Percentiles rank a stretch among this genome's conserved stretches.
phyloP scores from a whole-genome alignment of 2,113 vertebrate genomes.

The Acanthisitta chloris region DNA sequence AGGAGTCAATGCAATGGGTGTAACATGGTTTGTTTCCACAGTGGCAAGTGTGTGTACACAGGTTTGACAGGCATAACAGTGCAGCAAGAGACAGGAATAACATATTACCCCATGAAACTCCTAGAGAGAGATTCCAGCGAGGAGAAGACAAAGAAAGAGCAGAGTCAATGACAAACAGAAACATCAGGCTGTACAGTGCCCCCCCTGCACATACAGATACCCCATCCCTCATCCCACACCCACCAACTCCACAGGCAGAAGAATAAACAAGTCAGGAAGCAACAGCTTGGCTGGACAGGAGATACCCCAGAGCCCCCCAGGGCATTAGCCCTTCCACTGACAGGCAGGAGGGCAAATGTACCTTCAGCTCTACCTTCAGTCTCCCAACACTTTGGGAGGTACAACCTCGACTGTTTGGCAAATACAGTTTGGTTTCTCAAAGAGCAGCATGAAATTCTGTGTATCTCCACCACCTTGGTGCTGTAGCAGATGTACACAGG shows the following conservation, averaged over 20 bases:
- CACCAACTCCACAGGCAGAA: background rate
- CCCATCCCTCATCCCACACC: background rate
- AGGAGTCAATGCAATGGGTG: slow-evolving; percentile 22
- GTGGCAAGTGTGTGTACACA: slow-evolving; percentile 38
- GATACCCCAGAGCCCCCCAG: background rate
- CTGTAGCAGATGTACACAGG: background rate
- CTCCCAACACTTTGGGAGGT: background rate
- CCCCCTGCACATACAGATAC: background rate
- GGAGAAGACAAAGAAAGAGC: slow-evolving; percentile 83
- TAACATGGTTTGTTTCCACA: slow-evolving; percentile 19
- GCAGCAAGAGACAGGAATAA: slow-evolving; percentile 68
- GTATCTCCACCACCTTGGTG: background rate
- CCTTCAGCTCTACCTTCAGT: background rate
- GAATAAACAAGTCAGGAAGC: background rate
- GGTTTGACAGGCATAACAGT: slow-evolving; percentile 57
- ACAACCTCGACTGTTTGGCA: accelerated
- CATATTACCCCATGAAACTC: slow-evolving; percentile 97
- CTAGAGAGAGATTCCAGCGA: slow-evolving; percentile 85
- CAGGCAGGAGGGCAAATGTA: background rate
- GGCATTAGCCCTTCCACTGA: background rate
- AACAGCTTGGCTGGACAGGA: background rate
- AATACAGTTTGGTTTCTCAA: background rate
- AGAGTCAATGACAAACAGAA: slow-evolving; percentile 75
- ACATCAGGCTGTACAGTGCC: background rate
- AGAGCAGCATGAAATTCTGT: background rate